Evolutionary conservation across 1,140 invertebrate species (phyloP), one percentile per base, ranked within the genome.

Genomic region (Scaptomyza hsui): DNA sequence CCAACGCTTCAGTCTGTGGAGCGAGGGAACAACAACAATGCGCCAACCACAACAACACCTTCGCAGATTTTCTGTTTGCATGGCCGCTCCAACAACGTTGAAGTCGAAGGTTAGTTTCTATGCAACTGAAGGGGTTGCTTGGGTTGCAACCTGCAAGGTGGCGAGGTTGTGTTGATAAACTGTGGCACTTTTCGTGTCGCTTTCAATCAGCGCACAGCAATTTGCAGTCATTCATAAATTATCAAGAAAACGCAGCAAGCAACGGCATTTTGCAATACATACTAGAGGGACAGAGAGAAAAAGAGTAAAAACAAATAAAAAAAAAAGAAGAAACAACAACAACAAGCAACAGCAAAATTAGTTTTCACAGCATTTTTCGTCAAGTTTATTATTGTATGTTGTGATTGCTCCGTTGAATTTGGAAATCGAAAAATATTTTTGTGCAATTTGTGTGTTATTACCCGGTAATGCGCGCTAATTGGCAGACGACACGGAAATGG

Each of bases 141-240:
- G 26, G 26, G 26, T 29, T 29, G 26, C 7, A 29, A 29, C 6
- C 6, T 29, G 26, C 0, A 5, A 7, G 26, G 6, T 32, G 6
- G 15, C 9, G 15, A 18, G 6, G 53, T 19, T 35, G 59, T 26
- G 60, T 60, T 75, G 78, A 77, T 75, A 77, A 67, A 69, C 79
- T 64, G 37, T 52, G 61, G 56, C 69, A 79, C 62, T 85, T 76
- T 79, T n/a, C 80, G 81, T 83, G 80, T 85, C 80, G 76, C 68
- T 80, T 85, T 86, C 80, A 85, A 86, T 85, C 80, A 80, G 72
- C 49, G 68, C 61, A 51, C 63, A 70, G 63, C 80, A 80, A 86
- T 83, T 83, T 83, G 60, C 76, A 76, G 60, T 83, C 81, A 85
- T 85, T 83, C 80, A 86, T 80, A 83, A 83, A 83, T 83, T 76